Conservation (phyloP, 2,113 vertebrate species). For the Pitta sordida region DNA sequence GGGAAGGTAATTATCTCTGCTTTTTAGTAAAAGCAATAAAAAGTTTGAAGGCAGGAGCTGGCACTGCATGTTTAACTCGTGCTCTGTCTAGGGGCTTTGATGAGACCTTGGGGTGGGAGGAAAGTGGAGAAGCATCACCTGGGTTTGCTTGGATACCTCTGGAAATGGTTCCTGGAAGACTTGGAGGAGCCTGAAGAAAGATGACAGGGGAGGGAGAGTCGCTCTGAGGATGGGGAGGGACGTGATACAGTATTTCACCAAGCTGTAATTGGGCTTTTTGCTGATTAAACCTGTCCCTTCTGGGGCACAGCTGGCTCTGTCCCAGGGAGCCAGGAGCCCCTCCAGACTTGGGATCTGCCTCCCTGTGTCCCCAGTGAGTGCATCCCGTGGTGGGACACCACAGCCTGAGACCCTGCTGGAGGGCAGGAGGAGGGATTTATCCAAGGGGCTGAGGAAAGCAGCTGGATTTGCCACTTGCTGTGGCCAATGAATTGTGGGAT, state of each 20-base stretch:
- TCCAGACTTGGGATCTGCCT: fast-evolving
- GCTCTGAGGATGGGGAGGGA: background rate
- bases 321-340: background rate
- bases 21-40: conserved; percentile 12
- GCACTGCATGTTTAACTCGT: background rate
- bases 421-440: background rate
- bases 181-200: background rate
- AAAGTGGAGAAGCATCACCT: fast-evolving
- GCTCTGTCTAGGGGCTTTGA: background rate
- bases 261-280: background rate
- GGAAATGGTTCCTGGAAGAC: background rate
- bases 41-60: background rate
- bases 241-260: background rate
- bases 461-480: background rate
- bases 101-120: fast-evolving
- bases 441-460: background rate
- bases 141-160: background rate
- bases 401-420: no score
- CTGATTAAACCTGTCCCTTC: background rate
- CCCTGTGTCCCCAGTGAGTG: fast-evolving
- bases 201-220: fast-evolving
- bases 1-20: conserved; percentile 22
- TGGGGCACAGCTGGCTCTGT: fast-evolving
- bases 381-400: fast-evolving
- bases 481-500: background rate